A percentile compares a stretch with the other conserved stretches of the same genome.
These are phyloP conservation scores for Chondrilla cf. caribensis DNA, from an alignment of 37 sponge, comb jelly and placozoan genomes.

Conservation along the genomic window DNA sequence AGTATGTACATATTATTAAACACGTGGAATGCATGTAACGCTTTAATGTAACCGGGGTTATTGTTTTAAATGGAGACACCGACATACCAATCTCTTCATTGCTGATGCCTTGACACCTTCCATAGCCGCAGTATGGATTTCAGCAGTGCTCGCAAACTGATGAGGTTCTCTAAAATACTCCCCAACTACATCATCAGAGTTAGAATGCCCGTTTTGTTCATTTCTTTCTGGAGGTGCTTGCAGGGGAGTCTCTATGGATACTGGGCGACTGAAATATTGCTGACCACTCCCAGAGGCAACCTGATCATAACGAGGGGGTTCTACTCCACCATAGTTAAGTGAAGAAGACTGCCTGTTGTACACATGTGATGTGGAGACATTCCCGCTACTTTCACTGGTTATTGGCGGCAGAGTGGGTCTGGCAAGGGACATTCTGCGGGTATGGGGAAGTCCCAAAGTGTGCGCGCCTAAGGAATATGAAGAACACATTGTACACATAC, in stretches of 20 bases:
- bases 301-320: constrained; percentile 27
- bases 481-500: neutral
- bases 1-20: too few relatives aligned
- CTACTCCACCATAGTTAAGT: constrained; percentile 2
- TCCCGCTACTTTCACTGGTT: constrained; percentile 16
- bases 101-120: constrained; percentile 42
- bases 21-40: too few relatives aligned
- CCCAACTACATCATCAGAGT: neutral
- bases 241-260: neutral
- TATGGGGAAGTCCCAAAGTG: neutral
- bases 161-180: constrained; percentile 16
- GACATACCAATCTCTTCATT: constrained; percentile 57
- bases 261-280: neutral
- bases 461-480: neutral
- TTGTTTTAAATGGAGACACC: too few relatives aligned
- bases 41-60: too few relatives aligned
- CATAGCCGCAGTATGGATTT: constrained; percentile 76
- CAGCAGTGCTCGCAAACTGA: constrained; percentile 40
- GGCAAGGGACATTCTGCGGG: constrained; percentile 7
- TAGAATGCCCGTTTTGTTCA: neutral
- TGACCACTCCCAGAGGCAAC: neutral
- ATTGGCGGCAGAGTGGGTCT: constrained; percentile 25
- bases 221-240: neutral
- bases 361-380: neutral
- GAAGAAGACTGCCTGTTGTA: neutral